phyloP scores from a whole-genome alignment of 2,797 vertebrate species.

The Sebastolobus alascanus region DNA sequence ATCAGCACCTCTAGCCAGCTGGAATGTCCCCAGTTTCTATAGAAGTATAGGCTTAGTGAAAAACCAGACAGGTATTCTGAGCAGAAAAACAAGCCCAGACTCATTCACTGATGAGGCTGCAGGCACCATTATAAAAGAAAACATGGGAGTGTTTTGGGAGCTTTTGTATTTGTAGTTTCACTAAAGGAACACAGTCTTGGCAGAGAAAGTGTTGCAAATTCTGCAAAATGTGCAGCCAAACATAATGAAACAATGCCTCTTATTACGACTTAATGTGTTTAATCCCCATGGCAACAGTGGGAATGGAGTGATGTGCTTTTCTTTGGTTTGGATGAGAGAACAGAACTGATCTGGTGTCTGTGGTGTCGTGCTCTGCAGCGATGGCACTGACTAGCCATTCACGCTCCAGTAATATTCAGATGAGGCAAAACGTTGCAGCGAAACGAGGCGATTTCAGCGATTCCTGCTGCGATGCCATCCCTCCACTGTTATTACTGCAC shows the following conservation, averaged over 20 bases:
- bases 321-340: slow-evolving; percentile 3
- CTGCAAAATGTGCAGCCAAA: slow-evolving; percentile 23
- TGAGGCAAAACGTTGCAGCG: slow-evolving; percentile 58
- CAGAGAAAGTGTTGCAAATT: slow-evolving; percentile 21
- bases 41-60: slow-evolving; percentile 68
- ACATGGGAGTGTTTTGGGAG: slow-evolving; percentile 56
- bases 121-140: slow-evolving; percentile 34
- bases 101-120: slow-evolving; percentile 56
- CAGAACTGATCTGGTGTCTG: slow-evolving; percentile 9
- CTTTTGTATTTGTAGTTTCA: slow-evolving; percentile 36
- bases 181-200: slow-evolving; percentile 36
- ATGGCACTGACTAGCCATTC: slow-evolving; percentile 44
- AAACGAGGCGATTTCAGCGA: slow-evolving; percentile 72
- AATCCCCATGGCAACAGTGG: slow-evolving; percentile 42
- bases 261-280: slow-evolving; percentile 38
- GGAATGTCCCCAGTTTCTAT: slow-evolving; percentile 80
- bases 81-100: slow-evolving; percentile 79
- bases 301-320: slow-evolving; percentile 23
- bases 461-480: slow-evolving; percentile 73
- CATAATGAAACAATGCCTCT: slow-evolving; percentile 45
- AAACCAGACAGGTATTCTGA: slow-evolving; percentile 73
- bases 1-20: slow-evolving; percentile 77
- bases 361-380: neutral
- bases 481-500: slow-evolving; percentile 82
- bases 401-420: slow-evolving; percentile 71